Evolutionary conservation across 1,140 invertebrate species (phyloP), one percentile per base, ranked within the genome.

Genomic region (Schlechtendalia chinensis): DNA sequence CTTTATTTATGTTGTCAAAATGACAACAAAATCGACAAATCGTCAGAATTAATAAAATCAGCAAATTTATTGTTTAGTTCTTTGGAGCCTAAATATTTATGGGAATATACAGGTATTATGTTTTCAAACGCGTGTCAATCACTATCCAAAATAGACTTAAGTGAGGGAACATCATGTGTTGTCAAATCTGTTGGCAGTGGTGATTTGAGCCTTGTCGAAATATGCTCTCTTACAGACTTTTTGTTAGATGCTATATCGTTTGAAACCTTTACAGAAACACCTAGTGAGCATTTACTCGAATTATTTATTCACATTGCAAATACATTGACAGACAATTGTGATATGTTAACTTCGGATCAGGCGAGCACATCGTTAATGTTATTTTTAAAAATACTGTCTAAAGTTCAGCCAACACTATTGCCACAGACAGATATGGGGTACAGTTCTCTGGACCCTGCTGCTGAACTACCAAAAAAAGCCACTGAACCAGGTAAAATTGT

Each of bases 31-130:
- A 79, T 81, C 50, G 61, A 82, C 45, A 82, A 74, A 63, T 80
- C 50, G 65, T 71, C 81, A n/a, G 90, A 92, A 84, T 88, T 96
- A 8, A 87, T 93, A 8, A 96, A 96, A 87, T 94, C 92, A 17
- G 94, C 93, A 1, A 96, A 96, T 86, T 86, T 96, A 32, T 85
- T 97, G 22, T 94, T 97, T 84, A 91, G 92, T 47, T 93, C 93
- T 1, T 88, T 96, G 69, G 94, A 96, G 84, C 91, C 93, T 1
- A 91, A 91, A 67, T 96, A 94, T 84, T 91, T 97, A 65, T 97
- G 95, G 95, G 89, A 91, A 82, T 95, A 93, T 84, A 89, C 93
- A 81, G 92, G 91, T 4, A 88, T 89, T 63, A 86, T 92, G 79
- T 94, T 93, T 85, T 88, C 90, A 71, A 88, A 88, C 81, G 89